These are phyloP conservation scores for Chloroclystis v-ata DNA, from an alignment of 2,888 invertebrate genomes.

Conservation along the genomic window DNA sequence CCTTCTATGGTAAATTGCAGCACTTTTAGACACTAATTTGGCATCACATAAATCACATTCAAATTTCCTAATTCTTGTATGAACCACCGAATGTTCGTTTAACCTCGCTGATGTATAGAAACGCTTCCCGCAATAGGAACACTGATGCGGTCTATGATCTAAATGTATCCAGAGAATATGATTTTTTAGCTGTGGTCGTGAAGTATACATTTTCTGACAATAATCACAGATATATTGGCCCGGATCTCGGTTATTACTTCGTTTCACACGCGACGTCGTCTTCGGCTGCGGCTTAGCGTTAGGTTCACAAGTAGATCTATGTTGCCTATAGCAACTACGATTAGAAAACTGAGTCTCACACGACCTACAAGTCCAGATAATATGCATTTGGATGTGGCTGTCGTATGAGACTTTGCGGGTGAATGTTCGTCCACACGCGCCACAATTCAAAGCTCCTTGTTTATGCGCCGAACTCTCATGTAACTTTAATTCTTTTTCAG, in stretches of 20 bases:
- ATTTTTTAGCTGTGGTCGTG: constrained; percentile 62
- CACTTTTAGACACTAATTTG: constrained; percentile 66
- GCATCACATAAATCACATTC: constrained; percentile 74
- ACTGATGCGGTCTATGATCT: constrained; percentile 69
- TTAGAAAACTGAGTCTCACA: constrained; percentile 63
- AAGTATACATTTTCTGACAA: constrained; percentile 57
- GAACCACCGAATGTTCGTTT: constrained; percentile 73
- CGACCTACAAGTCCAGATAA: constrained; percentile 55
- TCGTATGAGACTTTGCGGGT: constrained; percentile 51
- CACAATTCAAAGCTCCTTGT: constrained; percentile 47
- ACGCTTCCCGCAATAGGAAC: constrained; percentile 70
- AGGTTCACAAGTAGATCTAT: constrained; percentile 60
- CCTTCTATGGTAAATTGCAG: constrained; percentile 65
- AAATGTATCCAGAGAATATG: constrained; percentile 73
- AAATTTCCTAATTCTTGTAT: constrained; percentile 72
- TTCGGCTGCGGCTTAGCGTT: constrained; percentile 59
- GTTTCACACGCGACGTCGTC: constrained; percentile 42
- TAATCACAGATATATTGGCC: constrained; percentile 62
- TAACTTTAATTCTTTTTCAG: constrained; percentile 37
- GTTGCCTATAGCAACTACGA: constrained; percentile 60
- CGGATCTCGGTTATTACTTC: constrained; percentile 62
- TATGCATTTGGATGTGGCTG: constrained; percentile 60
- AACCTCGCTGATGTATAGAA: constrained; percentile 72
- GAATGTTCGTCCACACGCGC: constrained; percentile 58
- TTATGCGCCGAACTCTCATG: constrained; percentile 50